Evolutionary conservation across 2,797 vertebrate genomes (phyloP), one percentile per base, ranked within the genome.

Genomic region (Harpagifer antarcticus): DNA sequence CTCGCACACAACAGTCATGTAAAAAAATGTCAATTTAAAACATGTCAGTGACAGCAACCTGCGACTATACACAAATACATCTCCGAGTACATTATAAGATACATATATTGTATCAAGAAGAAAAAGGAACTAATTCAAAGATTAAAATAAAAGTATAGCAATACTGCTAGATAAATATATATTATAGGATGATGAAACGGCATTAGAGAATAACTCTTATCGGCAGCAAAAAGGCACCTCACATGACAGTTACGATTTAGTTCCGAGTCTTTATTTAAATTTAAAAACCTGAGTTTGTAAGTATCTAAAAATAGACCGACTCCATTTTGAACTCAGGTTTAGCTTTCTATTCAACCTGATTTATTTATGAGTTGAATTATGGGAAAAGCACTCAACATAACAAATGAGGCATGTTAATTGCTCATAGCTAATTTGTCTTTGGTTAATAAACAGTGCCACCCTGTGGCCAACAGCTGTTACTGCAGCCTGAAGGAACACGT

Each of bases 381-480:
- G 58, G 11, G 6, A 43, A 31, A 76, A 68, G 50, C 27, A 74
- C 49, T 68, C 20, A 68, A 66, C 33, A 68, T 37, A 68, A 40
- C 5, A 37, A 15, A 54, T 20, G 16, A 12, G 43, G 31, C 13
- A 59, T n/a, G 54, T 33, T 15, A 47, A 61, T 19, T 44, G 19
- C 50, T 47, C 40, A 55, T 1, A 62, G 16, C 47, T 9, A 3
- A 57, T 60, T 54, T 50, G 3, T 12, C 8, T 70, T 57, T 61
- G 5, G 64, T 88, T 63, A 66, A 71, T 64, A 77, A 88, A 92
- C 78, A 92, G 85, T 66, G 78, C 90, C 15, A 70, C 91, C 81
- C 14, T 72, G 68, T 92, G 94, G 89, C 16, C 43, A 83, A 69
- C 27, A 64, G 33, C 8, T n/a, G 78, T 63, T 74, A 93, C 79